Evolutionary conservation across 2,888 invertebrate genomes (phyloP), one percentile per base, ranked within the genome.

Genomic region (Clivina fossor): DNA sequence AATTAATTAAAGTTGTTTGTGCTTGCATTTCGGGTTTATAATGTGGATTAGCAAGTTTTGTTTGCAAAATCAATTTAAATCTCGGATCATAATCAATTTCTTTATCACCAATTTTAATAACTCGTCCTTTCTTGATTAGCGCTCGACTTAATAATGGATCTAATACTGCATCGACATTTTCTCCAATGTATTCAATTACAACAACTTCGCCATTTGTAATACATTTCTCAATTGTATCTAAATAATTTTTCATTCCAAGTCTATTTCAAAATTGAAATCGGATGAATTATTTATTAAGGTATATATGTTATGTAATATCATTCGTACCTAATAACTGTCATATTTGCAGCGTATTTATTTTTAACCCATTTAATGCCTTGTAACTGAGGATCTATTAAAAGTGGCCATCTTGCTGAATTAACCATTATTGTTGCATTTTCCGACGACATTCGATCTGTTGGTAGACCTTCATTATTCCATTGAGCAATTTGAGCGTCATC

Each of bases 21-120:
- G 95, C 95, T 74, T 96, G 95, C 84, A 95, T 90, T 76, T 96
- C 95, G 0, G 95, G 95, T 69, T 95, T 93, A 71, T 94, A 96
- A 75, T 95, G 95, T 0, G 95, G 95, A 76, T 96, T 96, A 1
- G 92, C 93, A 58, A 96, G 74, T 74, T 96, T 96, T 0, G 95
- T 95, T 70, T 96, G 95, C 1, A 96, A 72, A 60, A 96, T 84
- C 3, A 96, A 76, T 7, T 87, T 82, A 75, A 96, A 96, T 40
- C 77, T 80, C 0, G 83, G 82, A 74, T 91, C 84, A 71, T 84
- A 95, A 71, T 95, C 94, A 20, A 96, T 85, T 75, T 96, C 95
- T 68, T 88, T 88, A 69, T 95, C 95, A 1, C 95, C 95, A 60
- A 96, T 88, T 80, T 90, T 85, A 13, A 86, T 78, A 32, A 78